Base-by-base conservation (phyloP, 2,797 vertebrate species). In the Orestias chungarensis region DNA sequence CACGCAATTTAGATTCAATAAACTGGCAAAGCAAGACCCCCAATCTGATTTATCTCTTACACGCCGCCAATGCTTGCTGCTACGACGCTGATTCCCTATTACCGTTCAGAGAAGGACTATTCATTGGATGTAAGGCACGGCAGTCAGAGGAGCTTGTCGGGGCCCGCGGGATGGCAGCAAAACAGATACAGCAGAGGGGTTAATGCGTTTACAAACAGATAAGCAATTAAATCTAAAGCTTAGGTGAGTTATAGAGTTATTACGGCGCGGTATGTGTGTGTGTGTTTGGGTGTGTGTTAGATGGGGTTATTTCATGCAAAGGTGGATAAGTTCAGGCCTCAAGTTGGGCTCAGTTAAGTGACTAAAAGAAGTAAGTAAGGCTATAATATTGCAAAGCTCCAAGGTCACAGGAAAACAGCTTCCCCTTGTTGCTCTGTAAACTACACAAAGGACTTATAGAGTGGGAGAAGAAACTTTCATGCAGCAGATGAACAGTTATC, bases 1-100 rank as follows among this genome's bases (percentile, higher is more conserved):
- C 89, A 89, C 82, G 84, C 96, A 96, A 97, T 98, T 96, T 97
- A 97, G 96, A 98, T 97, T 97, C 96, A 99, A 98, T 98, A 97
- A 98, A 97, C 95, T 93, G 85, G 89, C 90, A 93, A 92, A 95
- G 94, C 93, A 93, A 92, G 94, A 89, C 85, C 94, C 94, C 93
- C 95, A 95, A 96, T 97, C 95, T 94, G 96, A 98, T 98, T 98
- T 97, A 96, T 97, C 96, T 96, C 87, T 95, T 95, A 95, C 93
- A 93, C 88, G 85, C 87, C 74, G 86, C 86, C 91, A 79, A 92
- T 90, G 92, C 89, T 92, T 89, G 90, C 91, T 90, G 89, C 92
- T 87, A 87, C 86, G 87, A 91, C 81, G 91, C 89, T 93, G 93
- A 95, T 95, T 95, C 95, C 94, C 93, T 93, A 93, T 95, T 93